Base-by-base conservation (phyloP, 2,888 invertebrate genomes). In the Protophormia terraenovae region DNA sequence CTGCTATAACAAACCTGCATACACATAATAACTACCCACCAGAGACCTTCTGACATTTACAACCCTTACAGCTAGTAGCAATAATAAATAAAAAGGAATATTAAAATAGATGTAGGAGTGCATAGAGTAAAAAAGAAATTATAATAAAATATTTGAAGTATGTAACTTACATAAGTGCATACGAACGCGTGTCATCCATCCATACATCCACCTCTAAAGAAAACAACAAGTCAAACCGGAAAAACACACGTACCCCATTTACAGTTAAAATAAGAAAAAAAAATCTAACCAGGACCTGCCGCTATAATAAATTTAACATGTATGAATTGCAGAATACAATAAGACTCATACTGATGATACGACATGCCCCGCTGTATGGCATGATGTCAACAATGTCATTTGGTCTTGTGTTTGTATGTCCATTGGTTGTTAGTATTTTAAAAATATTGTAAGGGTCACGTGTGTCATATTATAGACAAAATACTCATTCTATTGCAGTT, bases 211-310 rank as follows among this genome's bases (percentile, higher is more conserved):
- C n/a, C n/a, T n/a, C n/a, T n/a, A n/a, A n/a, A 82, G 86, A 67
- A 16, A 89, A 90, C 90, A 90, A 90, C 90, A 90, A 90, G 90
- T 90, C 90, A 90, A 90, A 89, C 89, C 89, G 89, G 89, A 90
- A 69, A 62, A 69, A 62, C 29, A 77, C 80, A 77, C 80, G 81
- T 81, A 77, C 77, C 81, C n/a, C 78, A 73, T 78, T 73, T 75
- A 71, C n/a, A 62, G 75, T 53, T 75, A 62, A 60, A n/a, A n/a
- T n/a, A n/a, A n/a, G n/a, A n/a, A n/a, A n/a, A n/a, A n/a, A n/a
- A 67, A 81, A 64, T 82, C 24, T 69, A 53, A 47, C 41, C 71
- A 73, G 73, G 78, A 81, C 81, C 84, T 85, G 84, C 81, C 45
- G 67, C 77, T 78, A 69, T 76, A 53, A 81, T 62, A 82, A 76